Conservation (phyloP, 2,113 vertebrate genomes). For the Salvelinus namaycush region DNA sequence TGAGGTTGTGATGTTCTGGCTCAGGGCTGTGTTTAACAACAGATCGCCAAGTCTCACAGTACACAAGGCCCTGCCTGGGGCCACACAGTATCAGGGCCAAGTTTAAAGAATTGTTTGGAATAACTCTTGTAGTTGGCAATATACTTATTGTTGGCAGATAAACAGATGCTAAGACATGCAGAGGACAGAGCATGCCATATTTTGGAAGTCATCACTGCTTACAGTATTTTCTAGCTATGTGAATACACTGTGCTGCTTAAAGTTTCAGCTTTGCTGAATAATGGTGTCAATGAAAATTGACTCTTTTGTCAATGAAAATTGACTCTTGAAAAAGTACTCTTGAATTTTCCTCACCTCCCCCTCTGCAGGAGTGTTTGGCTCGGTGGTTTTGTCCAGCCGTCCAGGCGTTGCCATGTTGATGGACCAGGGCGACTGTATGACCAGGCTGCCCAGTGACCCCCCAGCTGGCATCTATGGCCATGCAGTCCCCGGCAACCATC, state of each 20-base stretch:
- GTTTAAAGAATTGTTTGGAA: neutral
- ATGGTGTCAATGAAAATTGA: neutral
- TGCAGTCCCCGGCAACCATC: constrained; percentile 55
- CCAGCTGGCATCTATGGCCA: constrained; percentile 66
- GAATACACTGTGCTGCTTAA: neutral
- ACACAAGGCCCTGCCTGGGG: neutral
- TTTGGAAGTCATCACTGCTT: neutral
- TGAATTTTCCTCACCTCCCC: neutral
- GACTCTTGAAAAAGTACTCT: too few species aligned
- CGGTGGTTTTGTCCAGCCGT: constrained; percentile 44
- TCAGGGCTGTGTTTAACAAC: constrained; percentile 8
- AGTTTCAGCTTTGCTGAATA: neutral
- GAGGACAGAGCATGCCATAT: neutral
- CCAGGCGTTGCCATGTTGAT: constrained; percentile 53
- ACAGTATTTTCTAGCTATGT: neutral
- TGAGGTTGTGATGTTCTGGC: neutral
- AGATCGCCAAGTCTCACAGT: neutral
- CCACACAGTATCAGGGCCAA: neutral
- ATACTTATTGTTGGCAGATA: too few species aligned
- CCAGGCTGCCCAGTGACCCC: constrained; percentile 55
- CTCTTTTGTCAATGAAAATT: too few species aligned
- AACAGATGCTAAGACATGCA: neutral
- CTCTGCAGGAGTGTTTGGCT: constrained; percentile 81
- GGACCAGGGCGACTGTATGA: constrained; percentile 62
- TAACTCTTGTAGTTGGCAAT: neutral